A percentile compares a stretch with the other conserved stretches of the same genome.
Evolutionary conservation across 2,888 invertebrate species (phyloP).

Genomic region (Microctonus hyperodae): DNA sequence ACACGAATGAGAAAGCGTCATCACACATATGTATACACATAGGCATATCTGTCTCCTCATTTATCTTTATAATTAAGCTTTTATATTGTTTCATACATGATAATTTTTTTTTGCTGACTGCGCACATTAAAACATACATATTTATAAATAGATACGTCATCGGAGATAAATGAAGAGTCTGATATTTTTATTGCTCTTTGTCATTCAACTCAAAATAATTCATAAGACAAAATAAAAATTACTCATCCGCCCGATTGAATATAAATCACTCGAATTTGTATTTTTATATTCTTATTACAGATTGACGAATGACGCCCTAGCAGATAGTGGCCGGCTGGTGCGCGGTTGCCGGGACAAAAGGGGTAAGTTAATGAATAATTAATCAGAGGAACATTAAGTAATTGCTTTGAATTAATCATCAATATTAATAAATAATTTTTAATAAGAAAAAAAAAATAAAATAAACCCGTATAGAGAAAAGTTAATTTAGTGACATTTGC

Average conservation of each 20-base stretch:
- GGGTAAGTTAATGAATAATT: conserved; percentile 50
- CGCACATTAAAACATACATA: neutral
- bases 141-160: neutral
- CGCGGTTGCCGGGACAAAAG: conserved; percentile 53
- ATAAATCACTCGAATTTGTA: neutral
- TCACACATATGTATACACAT: neutral
- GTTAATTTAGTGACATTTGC: too few relatives aligned
- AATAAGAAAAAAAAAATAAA: too few relatives aligned
- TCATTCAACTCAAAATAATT: neutral
- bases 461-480: too few relatives aligned
- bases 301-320: conserved; percentile 60
- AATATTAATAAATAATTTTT: neutral
- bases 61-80: neutral
- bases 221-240: neutral
- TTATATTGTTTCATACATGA: neutral
- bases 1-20: conserved; percentile 9
- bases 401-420: neutral
- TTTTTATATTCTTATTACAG: conserved; percentile 46
- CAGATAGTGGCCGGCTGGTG: conserved; percentile 58
- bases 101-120: neutral
- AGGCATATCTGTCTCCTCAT: neutral
- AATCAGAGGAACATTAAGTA: too few relatives aligned
- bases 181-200: neutral
- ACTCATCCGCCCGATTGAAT: neutral
- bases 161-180: neutral